Evolutionary conservation across 2,888 invertebrate species (phyloP), one percentile per base, ranked within the genome.

Genomic region (Dichetophora obliterata): DNA sequence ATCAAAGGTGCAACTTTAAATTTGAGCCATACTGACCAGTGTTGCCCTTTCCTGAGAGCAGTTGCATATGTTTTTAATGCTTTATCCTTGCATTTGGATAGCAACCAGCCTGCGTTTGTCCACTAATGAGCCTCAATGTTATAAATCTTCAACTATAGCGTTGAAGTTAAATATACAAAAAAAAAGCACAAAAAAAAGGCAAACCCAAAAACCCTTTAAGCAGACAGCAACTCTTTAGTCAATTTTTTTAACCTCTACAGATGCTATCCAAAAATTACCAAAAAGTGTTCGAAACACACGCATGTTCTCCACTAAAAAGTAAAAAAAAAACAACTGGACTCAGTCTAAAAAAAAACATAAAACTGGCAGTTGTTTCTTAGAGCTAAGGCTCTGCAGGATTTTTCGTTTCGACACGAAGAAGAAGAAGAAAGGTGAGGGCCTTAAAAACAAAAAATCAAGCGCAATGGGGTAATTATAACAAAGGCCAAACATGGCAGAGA

Each of bases 231-330:
- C 27, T 54, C 52, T 50, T 61, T 34, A 57, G 22, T 59, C 59
- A n/a, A 22, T 43, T n/a, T 59, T 57, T 31, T 66, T 57, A 16
- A 24, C 11, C 65, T 65, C 27, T 74, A 74, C 74, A 74, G 74
- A 74, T 74, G 74, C 74, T 74, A 74, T 50, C 61, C 48, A 65
- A 74, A 74, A 74, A 74, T 74, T 74, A 74, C 52, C 74, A 52
- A 74, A 74, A 74, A 74, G 5, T 34, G 48, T 37, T 24, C 14
- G 52, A 74, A 19, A 73, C 65, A 63, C 63, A 73, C 73, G 73
- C 73, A 74, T 66, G 74, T 34, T 37, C 66, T 54, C 54, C 65
- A 37, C 27, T 27, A 72, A 31, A 5, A 22, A 59, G 6, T 5
- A 71, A 57, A 19, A 57, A 71, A 57, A 6, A 31, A 52, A n/a